Conservation (phyloP, 1,140 invertebrate species). For the Thaumetopoea pityocampa region DNA sequence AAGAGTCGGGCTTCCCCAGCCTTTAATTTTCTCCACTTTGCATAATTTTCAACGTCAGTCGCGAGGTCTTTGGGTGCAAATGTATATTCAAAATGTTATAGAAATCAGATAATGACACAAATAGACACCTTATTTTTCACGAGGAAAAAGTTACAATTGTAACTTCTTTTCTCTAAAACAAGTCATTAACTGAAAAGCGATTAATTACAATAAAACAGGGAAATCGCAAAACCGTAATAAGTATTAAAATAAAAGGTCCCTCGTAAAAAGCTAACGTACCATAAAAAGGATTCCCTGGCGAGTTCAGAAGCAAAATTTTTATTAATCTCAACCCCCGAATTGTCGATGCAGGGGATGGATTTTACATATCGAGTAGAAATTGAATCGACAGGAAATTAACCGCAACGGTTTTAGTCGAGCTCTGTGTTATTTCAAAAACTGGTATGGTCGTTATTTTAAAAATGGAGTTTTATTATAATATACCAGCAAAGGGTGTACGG, state of each 20-base stretch:
- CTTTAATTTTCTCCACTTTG: too few relatives aligned
- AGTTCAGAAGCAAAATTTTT: slow-evolving; percentile 54
- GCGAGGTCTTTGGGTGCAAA: too few relatives aligned
- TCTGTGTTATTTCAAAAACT: too few relatives aligned
- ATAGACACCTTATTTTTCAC: too few relatives aligned
- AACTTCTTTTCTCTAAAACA: slow-evolving; percentile 18
- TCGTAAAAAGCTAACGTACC: slow-evolving; percentile 60
- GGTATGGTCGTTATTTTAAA: too few relatives aligned
- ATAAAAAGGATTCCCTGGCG: slow-evolving; percentile 55
- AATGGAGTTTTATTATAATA: too few relatives aligned
- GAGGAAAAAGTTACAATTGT: slow-evolving; percentile 2
- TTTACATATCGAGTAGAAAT: slow-evolving; percentile 50
- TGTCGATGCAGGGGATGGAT: slow-evolving; percentile 39
- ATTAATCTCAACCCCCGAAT: slow-evolving; percentile 54
- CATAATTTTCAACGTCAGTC: too few relatives aligned
- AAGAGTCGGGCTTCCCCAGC: too few relatives aligned
- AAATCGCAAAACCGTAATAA: slow-evolving; percentile 50
- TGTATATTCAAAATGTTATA: too few relatives aligned
- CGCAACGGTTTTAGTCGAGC: too few relatives aligned
- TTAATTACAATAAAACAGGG: slow-evolving; percentile 47
- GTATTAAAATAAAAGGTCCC: slow-evolving; percentile 54
- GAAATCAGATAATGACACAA: too few relatives aligned
- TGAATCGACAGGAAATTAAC: slow-evolving; percentile 44
- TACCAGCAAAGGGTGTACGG: too few relatives aligned
- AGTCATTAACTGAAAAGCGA: slow-evolving; percentile 46